These are phyloP conservation scores for Polyergus mexicanus DNA, from an alignment of 1,140 invertebrate genomes.

Conservation along the genomic window DNA sequence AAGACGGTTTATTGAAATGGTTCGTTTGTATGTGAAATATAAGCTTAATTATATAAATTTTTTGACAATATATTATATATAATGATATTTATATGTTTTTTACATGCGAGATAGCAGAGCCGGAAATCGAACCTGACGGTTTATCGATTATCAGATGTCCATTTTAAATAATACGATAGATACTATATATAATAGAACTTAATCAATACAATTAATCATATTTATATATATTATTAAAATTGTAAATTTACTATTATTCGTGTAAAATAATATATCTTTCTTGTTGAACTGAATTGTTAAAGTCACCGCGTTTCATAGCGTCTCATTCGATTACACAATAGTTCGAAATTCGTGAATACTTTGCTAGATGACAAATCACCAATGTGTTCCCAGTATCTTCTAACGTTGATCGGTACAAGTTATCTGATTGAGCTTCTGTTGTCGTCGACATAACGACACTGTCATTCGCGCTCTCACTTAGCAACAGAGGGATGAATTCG, in stretches of 20 bases:
- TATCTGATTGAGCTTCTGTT: slow-evolving; percentile 19
- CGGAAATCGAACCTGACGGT: too few relatives aligned
- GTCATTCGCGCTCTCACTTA: slow-evolving; percentile 31
- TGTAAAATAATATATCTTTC: background rate
- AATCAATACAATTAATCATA: background rate
- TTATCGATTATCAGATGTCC: too few relatives aligned
- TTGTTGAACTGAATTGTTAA: background rate
- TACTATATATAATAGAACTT: too few relatives aligned
- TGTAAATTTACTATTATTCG: background rate
- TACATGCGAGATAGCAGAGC: too few relatives aligned
- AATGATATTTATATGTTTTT: too few relatives aligned
- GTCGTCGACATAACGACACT: slow-evolving; percentile 29
- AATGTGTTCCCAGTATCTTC: background rate
- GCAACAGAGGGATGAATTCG: slow-evolving; percentile 31
- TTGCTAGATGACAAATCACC: background rate
- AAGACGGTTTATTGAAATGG: background rate
- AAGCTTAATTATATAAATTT: too few relatives aligned
- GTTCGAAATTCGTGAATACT: background rate
- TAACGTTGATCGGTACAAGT: slow-evolving; percentile 34
- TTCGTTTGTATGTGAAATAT: background rate
- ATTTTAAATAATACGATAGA: too few relatives aligned
- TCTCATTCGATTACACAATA: background rate
- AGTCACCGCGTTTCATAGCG: background rate
- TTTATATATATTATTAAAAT: background rate
- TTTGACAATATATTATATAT: too few relatives aligned